Conservation (phyloP, 2,113 vertebrate genomes). For the Vombatus ursinus region DNA sequence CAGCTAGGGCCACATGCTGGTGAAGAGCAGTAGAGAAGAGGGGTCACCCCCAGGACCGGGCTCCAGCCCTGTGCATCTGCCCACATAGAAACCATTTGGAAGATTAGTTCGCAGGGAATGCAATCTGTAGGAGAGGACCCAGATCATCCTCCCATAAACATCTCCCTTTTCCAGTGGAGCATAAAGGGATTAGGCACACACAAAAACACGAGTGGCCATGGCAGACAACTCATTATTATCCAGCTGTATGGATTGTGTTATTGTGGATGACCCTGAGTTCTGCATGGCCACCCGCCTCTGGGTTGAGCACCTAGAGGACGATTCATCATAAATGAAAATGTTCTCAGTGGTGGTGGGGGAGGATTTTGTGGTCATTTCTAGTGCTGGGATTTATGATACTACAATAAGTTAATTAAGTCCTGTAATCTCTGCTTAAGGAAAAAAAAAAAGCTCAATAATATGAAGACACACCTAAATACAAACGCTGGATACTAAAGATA, state of each 20-base stretch:
- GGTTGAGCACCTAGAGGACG: constrained; percentile 69
- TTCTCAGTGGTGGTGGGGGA: constrained; percentile 75
- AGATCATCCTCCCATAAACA: constrained; percentile 72
- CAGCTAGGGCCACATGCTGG: constrained; percentile 20
- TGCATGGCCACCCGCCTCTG: constrained; percentile 80
- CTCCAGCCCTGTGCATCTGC: constrained; percentile 42
- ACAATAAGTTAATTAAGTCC: constrained; percentile 86
- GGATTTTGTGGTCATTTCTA: constrained; percentile 77
- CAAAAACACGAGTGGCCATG: constrained; percentile 59
- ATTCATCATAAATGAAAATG: constrained; percentile 81
- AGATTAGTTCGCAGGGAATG: constrained; percentile 74
- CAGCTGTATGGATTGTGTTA: constrained; percentile 68
- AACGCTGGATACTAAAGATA: constrained; percentile 75
- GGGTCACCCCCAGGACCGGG: constrained; percentile 50
- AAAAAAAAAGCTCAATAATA: constrained; percentile 62
- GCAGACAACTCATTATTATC: constrained; percentile 75
- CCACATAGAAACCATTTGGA: constrained; percentile 71
- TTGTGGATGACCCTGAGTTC: constrained; percentile 77
- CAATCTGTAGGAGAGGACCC: constrained; percentile 73
- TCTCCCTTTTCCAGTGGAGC: constrained; percentile 76
- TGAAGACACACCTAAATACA: constrained; percentile 75
- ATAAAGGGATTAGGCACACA: constrained; percentile 67
- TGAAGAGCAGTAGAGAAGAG: constrained; percentile 28
- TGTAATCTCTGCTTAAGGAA: constrained; percentile 79
- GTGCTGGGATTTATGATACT: constrained; percentile 82